Conservation (phyloP, 2,797 vertebrate species). For the Melanotaenia nigrans region DNA sequence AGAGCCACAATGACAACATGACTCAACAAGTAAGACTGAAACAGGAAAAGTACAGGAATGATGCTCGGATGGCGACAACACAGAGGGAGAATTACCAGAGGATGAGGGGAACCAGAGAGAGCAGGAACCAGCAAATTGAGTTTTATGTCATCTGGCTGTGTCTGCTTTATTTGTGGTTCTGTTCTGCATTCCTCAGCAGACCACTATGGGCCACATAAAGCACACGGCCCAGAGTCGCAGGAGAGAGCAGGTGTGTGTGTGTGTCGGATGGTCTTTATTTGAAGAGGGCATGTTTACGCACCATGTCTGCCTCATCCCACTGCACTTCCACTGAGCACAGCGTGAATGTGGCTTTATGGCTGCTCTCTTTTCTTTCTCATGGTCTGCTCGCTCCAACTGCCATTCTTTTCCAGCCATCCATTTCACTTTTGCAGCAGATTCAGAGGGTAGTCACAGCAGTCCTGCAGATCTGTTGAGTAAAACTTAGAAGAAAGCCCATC, state of each 20-base stretch:
- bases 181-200: conserved; percentile 70
- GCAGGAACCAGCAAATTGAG: conserved; percentile 70
- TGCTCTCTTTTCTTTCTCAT: conserved; percentile 23
- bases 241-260: conserved; percentile 62
- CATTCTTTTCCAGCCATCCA: conserved; percentile 29
- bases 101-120: conserved; percentile 45
- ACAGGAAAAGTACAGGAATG: neutral
- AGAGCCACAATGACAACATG: neutral
- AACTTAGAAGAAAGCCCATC: conserved; percentile 41
- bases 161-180: conserved; percentile 78
- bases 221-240: conserved; percentile 45
- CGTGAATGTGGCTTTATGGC: conserved; percentile 40
- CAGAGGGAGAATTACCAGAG: conserved; percentile 8
- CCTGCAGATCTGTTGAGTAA: conserved; percentile 31
- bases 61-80: conserved; percentile 5
- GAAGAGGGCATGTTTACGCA: conserved; percentile 36
- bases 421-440: conserved; percentile 31
- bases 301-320: conserved; percentile 37
- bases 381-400: conserved; percentile 21
- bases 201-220: conserved; percentile 73
- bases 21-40: neutral
- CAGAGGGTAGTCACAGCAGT: conserved; percentile 36
- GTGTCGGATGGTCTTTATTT: conserved; percentile 42
- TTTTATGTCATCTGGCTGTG: conserved; percentile 77
- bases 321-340: conserved; percentile 43